A percentile compares a stretch with the other conserved stretches of the same genome.
Conservation (phyloP, 2,113 vertebrate species). For the Alaudala cheleensis region DNA sequence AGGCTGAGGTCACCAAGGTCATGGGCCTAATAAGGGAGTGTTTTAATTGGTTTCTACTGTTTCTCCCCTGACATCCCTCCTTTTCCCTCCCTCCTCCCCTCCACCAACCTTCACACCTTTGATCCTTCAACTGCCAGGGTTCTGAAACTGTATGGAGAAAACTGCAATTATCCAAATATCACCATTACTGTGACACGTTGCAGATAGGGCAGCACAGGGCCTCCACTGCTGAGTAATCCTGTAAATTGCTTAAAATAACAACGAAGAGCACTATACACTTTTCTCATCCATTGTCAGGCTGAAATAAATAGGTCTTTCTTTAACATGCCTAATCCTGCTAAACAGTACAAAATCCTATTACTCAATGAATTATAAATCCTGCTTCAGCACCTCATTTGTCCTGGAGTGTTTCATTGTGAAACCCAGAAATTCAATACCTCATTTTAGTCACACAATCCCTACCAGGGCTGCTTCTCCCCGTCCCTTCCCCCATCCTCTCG, state of each 20-base stretch:
- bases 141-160: slow-evolving; percentile 67
- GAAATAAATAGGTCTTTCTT: slow-evolving; percentile 84
- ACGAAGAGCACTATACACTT: slow-evolving; percentile 56
- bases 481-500: background rate
- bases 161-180: slow-evolving; percentile 70
- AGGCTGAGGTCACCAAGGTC: slow-evolving; percentile 51
- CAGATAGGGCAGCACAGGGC: slow-evolving; percentile 34
- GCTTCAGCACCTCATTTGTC: slow-evolving; percentile 72
- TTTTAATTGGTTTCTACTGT: slow-evolving; percentile 69
- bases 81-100: background rate
- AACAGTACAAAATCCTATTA: slow-evolving; percentile 89
- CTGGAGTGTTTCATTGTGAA: slow-evolving; percentile 63
- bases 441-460: slow-evolving; percentile 49
- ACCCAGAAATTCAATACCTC: slow-evolving; percentile 56
- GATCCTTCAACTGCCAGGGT: slow-evolving; percentile 69
- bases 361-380: slow-evolving; percentile 84
- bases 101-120: slow-evolving; percentile 32
- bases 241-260: slow-evolving; percentile 72
- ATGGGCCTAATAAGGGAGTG: slow-evolving; percentile 35
- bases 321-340: slow-evolving; percentile 84
- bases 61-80: slow-evolving; percentile 15
- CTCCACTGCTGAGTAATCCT: slow-evolving; percentile 62
- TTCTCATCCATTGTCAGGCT: slow-evolving; percentile 73
- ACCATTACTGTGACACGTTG: slow-evolving; percentile 27
- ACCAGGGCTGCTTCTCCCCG: background rate